A percentile compares a stretch with the other conserved stretches of the same genome.
Evolutionary conservation across 2,888 invertebrate genomes (phyloP).

Genomic region (Drosophila ezoana): DNA sequence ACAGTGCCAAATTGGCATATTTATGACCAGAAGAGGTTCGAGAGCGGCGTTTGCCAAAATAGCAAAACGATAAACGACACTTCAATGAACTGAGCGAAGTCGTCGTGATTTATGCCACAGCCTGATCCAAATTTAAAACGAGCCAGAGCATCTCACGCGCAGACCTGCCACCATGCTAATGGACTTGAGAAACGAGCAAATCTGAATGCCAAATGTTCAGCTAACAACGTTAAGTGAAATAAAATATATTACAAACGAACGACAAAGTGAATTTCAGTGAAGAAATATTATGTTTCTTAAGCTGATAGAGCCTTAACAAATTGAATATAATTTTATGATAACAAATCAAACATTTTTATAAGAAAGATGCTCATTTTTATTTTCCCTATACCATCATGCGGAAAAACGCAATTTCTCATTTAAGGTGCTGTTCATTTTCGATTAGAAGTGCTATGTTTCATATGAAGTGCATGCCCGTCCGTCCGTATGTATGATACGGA

Average conservation of each 20-base stretch:
- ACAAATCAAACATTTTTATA: too few relatives aligned
- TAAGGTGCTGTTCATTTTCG: too few relatives aligned
- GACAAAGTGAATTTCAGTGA: constrained; percentile 1
- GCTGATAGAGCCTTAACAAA: too few relatives aligned
- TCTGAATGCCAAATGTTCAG: constrained; percentile 10
- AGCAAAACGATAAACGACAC: constrained; percentile 76
- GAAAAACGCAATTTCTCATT: too few relatives aligned
- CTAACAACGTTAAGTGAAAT: constrained; percentile 2
- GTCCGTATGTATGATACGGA: too few relatives aligned
- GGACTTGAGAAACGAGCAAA: constrained; percentile 23
- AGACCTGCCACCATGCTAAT: constrained; percentile 15
- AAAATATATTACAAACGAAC: neutral
- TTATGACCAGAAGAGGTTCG: constrained; percentile 67
- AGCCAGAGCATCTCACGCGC: constrained; percentile 26
- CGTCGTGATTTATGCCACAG: constrained; percentile 47
- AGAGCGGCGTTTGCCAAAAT: constrained; percentile 70
- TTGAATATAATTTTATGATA: too few relatives aligned
- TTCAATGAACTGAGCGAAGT: constrained; percentile 67
- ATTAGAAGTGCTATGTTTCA: too few relatives aligned
- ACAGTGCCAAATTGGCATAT: constrained; percentile 74
- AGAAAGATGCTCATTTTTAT: too few relatives aligned
- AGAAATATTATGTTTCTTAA: neutral
- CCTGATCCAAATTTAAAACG: constrained; percentile 36
- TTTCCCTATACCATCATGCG: too few relatives aligned
- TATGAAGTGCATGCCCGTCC: too few relatives aligned